A percentile compares a stretch with the other conserved stretches of the same genome.
Conservation (phyloP, 1,140 invertebrate species). For the Mya arenaria region DNA sequence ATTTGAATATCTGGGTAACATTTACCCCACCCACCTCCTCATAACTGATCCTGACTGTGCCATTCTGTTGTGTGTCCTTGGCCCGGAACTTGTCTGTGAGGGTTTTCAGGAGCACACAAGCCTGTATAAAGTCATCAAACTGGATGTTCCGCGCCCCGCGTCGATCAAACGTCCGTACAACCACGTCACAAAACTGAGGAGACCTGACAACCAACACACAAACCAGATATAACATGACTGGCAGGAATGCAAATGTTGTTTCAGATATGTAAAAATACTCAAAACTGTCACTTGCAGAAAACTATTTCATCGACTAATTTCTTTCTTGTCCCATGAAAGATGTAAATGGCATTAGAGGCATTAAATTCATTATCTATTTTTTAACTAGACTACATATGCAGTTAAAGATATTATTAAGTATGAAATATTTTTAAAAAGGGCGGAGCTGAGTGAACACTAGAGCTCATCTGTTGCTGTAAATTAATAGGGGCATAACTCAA, state of each 20-base stretch:
- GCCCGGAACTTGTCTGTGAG: conserved; percentile 80
- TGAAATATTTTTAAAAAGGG: too few species aligned
- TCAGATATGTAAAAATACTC: neutral
- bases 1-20: too few species aligned
- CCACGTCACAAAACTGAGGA: conserved; percentile 77
- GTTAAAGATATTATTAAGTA: too few species aligned
- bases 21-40: conserved; percentile 74
- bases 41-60: conserved; percentile 77
- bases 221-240: too few species aligned
- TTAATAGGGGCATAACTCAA: too few species aligned
- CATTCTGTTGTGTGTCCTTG: conserved; percentile 76
- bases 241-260: neutral
- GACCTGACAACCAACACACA: conserved; percentile 71
- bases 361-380: too few species aligned
- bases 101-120: conserved; percentile 81
- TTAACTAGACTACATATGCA: too few species aligned
- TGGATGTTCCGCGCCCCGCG: conserved; percentile 74
- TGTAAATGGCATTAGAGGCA: too few species aligned
- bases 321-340: too few species aligned
- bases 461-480: too few species aligned
- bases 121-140: conserved; percentile 82
- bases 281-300: neutral
- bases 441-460: too few species aligned
- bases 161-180: conserved; percentile 78
- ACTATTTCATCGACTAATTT: too few species aligned